Evolutionary conservation across 2,113 vertebrate genomes (phyloP), one percentile per base, ranked within the genome.

Genomic region (Odocoileus hemionus): DNA sequence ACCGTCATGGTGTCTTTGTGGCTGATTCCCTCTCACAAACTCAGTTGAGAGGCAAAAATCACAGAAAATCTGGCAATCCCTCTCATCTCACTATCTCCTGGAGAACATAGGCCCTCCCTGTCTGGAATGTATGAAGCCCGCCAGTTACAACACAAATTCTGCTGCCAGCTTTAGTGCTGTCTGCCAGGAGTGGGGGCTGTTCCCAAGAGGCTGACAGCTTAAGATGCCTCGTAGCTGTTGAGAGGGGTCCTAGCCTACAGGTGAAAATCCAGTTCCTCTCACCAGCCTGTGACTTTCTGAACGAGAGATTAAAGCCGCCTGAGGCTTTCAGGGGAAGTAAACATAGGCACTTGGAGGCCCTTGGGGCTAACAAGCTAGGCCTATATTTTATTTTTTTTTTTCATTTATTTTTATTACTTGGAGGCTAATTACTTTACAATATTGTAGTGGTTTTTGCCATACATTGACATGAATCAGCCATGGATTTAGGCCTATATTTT

Each of bases 81-180:
- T 76, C 55, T 84, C 74, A 61, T 23, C 30, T 92, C 52, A 45
- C 70, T 92, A 36, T 90, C 85, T 96, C 67, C 82, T 52, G 50
- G 54, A 89, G 52, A 95, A 70, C 7, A 0, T 4, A 47, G 54
- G 28, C 3, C 60, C 55, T 90, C 91, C 91, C 61, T 93, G 80
- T 90, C 87, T 91, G 90, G 87, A 96, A 96, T 86, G 54, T 43
- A 30, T 30, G 36, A 52, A 89, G 82, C 61, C 50, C 0, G 17
- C 79, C 74, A 93, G 61, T 91, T 86, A 58, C 85, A 88, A 57
- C 30, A 5, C 33, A 58, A 23, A 13, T 79, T 96, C 90, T 91
- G 30, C 93, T 93, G 92, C 95, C 96, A 97, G 86, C 67, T 64
- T 64, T 43, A 89, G 86, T 26, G 15, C 58, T 91, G 55, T 88